Evolutionary conservation across 2,888 invertebrate genomes (phyloP), one percentile per base, ranked within the genome.

Genomic region (Ethmia dodecea): DNA sequence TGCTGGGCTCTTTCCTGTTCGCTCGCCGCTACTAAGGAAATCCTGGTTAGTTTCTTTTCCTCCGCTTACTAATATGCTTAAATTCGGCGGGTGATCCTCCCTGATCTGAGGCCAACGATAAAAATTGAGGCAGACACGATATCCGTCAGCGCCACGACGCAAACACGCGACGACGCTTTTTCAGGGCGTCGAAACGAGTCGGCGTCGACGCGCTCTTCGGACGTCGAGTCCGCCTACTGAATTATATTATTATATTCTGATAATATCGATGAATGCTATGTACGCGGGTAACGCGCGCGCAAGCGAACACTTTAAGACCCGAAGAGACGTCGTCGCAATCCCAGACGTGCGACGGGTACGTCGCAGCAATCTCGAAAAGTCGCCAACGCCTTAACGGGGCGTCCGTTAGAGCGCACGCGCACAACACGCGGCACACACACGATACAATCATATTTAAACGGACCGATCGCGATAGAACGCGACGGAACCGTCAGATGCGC

Each of bases 41-140:
- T 68, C 67, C 63, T 64, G 13, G 65, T 68, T 65, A 65, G 67
- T 91, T 91, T 90, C 88, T 90, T 90, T 90, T 90, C 89, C 90
- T 89, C 89, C 89, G 88, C 89, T 89, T 87, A 90, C 67, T 90
- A 75, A 90, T 89, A 90, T 90, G 89, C 89, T 90, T 88, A 89
- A 89, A 74, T 89, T 73, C 68, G 58, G 78, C 74, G 80, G 76
- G 77, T 79, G 54, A 55, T 73, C 77, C 66, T 64, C 56, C 69
- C 70, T 77, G 60, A 67, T 70, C 68, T 68, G 75, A 77, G 76
- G 77, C 74, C 73, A 65, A 57, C 58, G 48, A 49, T 47, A 51
- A 44, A 45, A 37, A 33, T 28, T 13, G 51, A 53, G 51, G 54
- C 49, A 53, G 46, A 49, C 47, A 27, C 49, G 41, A 53, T 51